Conservation (phyloP, 2,113 vertebrate species). For the Amphiprion percula region DNA sequence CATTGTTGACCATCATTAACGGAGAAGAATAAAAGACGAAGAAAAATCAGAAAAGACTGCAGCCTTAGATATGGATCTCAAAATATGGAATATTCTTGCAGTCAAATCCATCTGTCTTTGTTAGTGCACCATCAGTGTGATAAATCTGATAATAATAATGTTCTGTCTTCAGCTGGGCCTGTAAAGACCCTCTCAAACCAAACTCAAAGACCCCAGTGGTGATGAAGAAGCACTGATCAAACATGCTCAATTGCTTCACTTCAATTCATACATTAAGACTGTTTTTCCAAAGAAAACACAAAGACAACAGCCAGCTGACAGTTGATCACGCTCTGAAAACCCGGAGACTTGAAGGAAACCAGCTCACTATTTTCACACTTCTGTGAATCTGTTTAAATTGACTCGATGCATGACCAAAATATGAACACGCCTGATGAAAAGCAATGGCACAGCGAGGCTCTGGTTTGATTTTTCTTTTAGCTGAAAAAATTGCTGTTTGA, state of each 20-base stretch:
- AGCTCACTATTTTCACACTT: too few species aligned
- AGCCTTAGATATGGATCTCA: background rate
- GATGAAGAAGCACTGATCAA: slow-evolving; percentile 33
- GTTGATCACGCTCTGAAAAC: background rate
- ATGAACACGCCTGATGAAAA: background rate
- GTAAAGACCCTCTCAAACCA: background rate
- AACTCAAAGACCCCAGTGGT: background rate
- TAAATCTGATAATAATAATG: slow-evolving; percentile 1
- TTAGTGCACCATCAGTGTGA: slow-evolving; percentile 10
- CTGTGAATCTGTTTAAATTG: too few species aligned
- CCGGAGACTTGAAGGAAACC: too few species aligned
- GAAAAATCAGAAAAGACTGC: background rate
- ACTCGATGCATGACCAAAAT: too few species aligned
- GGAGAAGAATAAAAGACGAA: background rate
- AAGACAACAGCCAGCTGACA: background rate
- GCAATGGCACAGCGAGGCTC: background rate
- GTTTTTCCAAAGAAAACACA: background rate
- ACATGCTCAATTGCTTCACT: background rate
- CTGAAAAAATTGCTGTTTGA: too few species aligned
- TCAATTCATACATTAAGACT: background rate
- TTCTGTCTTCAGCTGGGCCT: background rate
- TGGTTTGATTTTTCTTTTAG: background rate
- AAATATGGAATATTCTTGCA: slow-evolving; percentile 1
- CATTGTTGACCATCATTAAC: background rate
- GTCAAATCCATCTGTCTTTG: slow-evolving; percentile 14